A percentile compares a stretch with the other conserved stretches of the same genome.
These are phyloP conservation scores for Pocillopora grandis DNA, from an alignment of 92 coral and sea anemone species.

Conservation along the genomic window DNA sequence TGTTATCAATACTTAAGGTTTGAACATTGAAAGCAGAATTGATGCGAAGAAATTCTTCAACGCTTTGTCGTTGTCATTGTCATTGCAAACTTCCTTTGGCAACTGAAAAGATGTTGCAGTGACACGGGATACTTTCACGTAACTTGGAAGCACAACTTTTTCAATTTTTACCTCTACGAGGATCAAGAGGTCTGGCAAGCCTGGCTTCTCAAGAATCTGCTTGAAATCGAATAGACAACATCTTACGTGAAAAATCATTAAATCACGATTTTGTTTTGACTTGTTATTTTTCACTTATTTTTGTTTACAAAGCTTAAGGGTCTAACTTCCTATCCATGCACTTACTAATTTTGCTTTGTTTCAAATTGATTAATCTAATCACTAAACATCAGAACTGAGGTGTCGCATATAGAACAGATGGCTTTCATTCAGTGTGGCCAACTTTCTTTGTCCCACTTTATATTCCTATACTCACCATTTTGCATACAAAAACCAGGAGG, in stretches of 20 bases:
- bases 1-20: not conserved
- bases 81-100: not conserved
- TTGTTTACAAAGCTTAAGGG: too few relatives aligned
- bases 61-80: conserved; percentile 7
- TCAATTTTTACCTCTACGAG: conserved; percentile 20
- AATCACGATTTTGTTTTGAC: too few relatives aligned
- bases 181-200: conserved; percentile 16
- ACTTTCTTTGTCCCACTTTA: not conserved
- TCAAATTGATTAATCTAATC: too few relatives aligned
- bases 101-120: not conserved
- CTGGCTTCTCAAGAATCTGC: conserved; percentile 41
- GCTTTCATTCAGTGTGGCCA: not conserved
- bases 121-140: not conserved
- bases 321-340: too few relatives aligned
- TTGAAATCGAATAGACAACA: conserved; percentile 15
- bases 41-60: conserved; percentile 13
- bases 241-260: not conserved
- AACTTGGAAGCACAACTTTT: conserved; percentile 36
- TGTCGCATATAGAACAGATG: not conserved
- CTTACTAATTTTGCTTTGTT: too few relatives aligned
- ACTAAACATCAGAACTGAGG: not conserved
- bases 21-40: not conserved
- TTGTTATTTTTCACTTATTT: too few relatives aligned
- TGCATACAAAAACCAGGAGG: too few relatives aligned
- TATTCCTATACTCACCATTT: too few relatives aligned